Base-by-base conservation (phyloP, 2,888 invertebrate species). In the Drosophila koepferae region DNA sequence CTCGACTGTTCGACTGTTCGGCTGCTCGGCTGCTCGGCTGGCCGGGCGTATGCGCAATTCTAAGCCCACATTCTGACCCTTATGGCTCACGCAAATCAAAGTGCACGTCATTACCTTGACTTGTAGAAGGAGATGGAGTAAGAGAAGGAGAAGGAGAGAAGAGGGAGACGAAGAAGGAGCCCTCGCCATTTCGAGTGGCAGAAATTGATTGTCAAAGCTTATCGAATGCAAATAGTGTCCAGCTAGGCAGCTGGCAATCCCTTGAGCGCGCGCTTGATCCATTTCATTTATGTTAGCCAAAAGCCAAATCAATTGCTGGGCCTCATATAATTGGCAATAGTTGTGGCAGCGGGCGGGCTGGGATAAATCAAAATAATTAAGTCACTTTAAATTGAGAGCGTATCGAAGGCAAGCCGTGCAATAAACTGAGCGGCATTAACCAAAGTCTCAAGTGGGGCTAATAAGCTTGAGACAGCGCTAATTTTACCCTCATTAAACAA, bases 401-500 rank as follows among this genome's bases (percentile, higher is more conserved):
- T 66, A 72, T 67, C 58, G 72, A 70, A 66, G 72, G 38, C 71
- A 70, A 76, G 81, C 53, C 61, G 48, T 28, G 81, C 84, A 83
- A 83, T 89, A 85, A 85, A 85, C 72, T 89, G 85, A 87, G 75
- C 84, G 63, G 85, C 89, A 85, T 85, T 85, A 85, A 87, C 74
- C 82, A 72, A 75, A 89, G 88, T 84, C 85, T 82, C 90, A 86
- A 86, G 89, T 86, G 90, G 81, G 86, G 76, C 86, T 86, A 90
- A 86, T 90, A 86, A 86, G 90, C 83, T 77, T 88, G 89, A 86
- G 89, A 86, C 90, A 81, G 89, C 87, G 86, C 86, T 89, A 87
- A 87, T 87, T 87, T 90, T 86, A 90, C 90, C 90, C 86, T 90
- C 90, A 87, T 87, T 87, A 87, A 87, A 89, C 87, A 89, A 90